Evolutionary conservation across 2,888 invertebrate species (phyloP).

Genomic region (Leptinotarsa peninsularis): DNA sequence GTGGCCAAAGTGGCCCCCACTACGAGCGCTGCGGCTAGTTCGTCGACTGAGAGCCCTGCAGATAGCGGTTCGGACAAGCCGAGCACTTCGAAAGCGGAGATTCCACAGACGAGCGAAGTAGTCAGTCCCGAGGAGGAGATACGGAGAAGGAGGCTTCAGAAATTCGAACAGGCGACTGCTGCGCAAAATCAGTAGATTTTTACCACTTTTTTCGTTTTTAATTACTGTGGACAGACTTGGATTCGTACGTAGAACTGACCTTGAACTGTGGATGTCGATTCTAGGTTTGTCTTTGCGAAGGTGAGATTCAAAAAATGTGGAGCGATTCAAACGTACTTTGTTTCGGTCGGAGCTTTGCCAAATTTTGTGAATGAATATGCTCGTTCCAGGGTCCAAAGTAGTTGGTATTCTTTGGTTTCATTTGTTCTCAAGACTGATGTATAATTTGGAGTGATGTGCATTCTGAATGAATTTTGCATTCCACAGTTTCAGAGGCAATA

Average conservation of each 20-base stretch:
- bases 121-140: constrained; percentile 73
- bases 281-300: neutral
- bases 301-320: neutral
- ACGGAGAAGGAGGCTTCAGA: constrained; percentile 81
- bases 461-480: too few relatives aligned
- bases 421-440: neutral
- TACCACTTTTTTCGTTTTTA: constrained; percentile 5
- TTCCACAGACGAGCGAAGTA: constrained; percentile 16
- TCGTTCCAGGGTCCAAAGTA: neutral
- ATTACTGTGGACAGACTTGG: neutral
- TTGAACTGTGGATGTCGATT: neutral
- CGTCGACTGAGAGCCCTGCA: constrained; percentile 25
- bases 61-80: constrained; percentile 27
- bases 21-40: constrained; percentile 30
- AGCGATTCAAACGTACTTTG: neutral
- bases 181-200: constrained; percentile 26
- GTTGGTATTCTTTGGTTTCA: neutral
- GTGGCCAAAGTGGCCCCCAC: constrained; percentile 41
- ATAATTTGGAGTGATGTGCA: too few relatives aligned
- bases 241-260: neutral
- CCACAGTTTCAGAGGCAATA: too few relatives aligned
- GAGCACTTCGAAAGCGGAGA: constrained; percentile 28
- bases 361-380: neutral
- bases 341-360: neutral
- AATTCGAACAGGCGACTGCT: constrained; percentile 66